Evolutionary conservation across 2,888 invertebrate genomes (phyloP), one percentile per base, ranked within the genome.

Genomic region (Thymelicus lineola): DNA sequence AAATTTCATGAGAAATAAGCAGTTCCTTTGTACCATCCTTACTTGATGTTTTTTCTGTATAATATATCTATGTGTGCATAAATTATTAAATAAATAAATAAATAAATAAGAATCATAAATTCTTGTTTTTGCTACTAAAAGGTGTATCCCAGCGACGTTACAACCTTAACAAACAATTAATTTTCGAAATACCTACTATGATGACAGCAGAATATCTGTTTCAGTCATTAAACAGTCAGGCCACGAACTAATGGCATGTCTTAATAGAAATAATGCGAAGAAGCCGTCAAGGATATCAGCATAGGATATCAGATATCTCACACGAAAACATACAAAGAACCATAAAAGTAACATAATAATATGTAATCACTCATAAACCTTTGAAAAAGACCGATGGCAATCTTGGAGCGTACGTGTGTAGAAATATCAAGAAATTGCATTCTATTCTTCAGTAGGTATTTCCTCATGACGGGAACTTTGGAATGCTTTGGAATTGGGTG

Each of bases 381-480:
- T 75, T 74, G 68, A 73, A 72, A 28, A 77, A 75, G 72, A 73
- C 76, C 78, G 85, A 86, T 87, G 76, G 73, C 76, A 82, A 87
- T 88, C 87, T 84, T 76, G 75, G 81, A 65, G 75, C 75, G 72
- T 77, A 86, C 85, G 83, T 86, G 86, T 83, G 79, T 83, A 81
- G 86, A 83, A 82, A 83, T 60, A 67, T 67, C 59, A 67, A 53
- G 60, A 58, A 67, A 67, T 67, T 67, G 66, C 66, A 67, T 67
- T 46, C 20, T 53, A 60, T 50, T 48, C 7, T 7, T 20, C 7
- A 10, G 17, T 64, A 64, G 36, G n/a, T 45, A 42, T 17, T 42
- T 50, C 15, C 57, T 45, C 35, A 35, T 55, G 45, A 57, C 28
- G 55, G 55, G n/a, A 42, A 36, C 6, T 57, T 64, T 53, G 50